phyloP scores from a whole-genome alignment of 2,888 invertebrate species.

The Vanessa cardui region DNA sequence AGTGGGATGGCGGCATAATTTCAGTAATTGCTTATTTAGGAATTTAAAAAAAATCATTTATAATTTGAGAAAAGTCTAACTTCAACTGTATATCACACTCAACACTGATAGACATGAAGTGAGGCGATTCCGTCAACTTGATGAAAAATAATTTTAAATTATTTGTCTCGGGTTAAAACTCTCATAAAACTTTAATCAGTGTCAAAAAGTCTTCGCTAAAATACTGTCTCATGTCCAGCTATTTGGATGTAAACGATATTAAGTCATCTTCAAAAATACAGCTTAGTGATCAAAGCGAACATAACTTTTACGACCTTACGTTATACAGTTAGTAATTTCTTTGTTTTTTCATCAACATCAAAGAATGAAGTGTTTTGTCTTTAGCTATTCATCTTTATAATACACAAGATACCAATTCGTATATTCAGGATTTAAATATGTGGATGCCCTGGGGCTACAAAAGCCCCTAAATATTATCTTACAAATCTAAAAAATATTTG shows the following conservation, averaged over 20 bases:
- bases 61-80: neutral
- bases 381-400: too few relatives aligned
- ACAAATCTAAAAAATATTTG: too few relatives aligned
- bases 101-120: neutral
- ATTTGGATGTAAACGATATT: neutral
- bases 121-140: neutral
- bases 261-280: neutral
- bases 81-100: neutral
- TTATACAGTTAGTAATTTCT: too few relatives aligned
- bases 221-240: neutral
- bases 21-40: too few relatives aligned
- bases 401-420: too few relatives aligned
- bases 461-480: too few relatives aligned
- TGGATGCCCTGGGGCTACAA: too few relatives aligned
- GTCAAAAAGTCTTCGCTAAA: neutral
- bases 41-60: too few relatives aligned
- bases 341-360: too few relatives aligned
- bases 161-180: constrained; percentile 1
- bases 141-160: neutral
- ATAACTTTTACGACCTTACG: neutral
- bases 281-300: neutral
- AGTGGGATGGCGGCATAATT: too few relatives aligned
- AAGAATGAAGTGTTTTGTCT: too few relatives aligned
- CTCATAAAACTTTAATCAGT: constrained; percentile 5
- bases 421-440: too few relatives aligned